These are phyloP conservation scores for Toxotes lorentzi DNA, from an alignment of 2,797 vertebrate genomes.

Conservation along the genomic window DNA sequence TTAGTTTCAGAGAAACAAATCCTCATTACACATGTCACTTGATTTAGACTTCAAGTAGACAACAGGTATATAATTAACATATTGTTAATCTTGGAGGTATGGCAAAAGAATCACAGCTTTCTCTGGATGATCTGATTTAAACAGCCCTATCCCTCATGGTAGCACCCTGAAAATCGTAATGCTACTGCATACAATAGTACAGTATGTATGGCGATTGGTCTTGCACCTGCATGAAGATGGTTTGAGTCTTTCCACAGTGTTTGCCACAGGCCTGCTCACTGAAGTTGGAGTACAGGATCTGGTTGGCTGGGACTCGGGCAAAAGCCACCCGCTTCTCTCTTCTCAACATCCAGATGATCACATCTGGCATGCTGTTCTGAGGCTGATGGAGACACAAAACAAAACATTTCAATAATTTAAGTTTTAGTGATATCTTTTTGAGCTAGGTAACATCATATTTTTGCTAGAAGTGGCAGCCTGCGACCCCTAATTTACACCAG, in stretches of 20 bases:
- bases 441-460: not conserved
- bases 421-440: not conserved
- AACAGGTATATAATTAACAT: too few relatives aligned
- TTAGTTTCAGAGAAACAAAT: not conserved
- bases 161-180: too few relatives aligned
- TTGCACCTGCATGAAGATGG: constrained; percentile 94
- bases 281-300: constrained; percentile 90
- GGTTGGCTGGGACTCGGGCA: constrained; percentile 92
- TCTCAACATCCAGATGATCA: constrained; percentile 98
- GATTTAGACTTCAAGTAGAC: too few relatives aligned
- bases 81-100: too few relatives aligned
- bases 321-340: constrained; percentile 95
- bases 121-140: too few relatives aligned
- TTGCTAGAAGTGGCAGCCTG: not conserved
- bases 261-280: constrained; percentile 90
- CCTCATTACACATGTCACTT: too few relatives aligned
- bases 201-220: not conserved
- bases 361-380: constrained; percentile 97
- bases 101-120: too few relatives aligned
- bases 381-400: constrained; percentile 82
- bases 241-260: constrained; percentile 93
- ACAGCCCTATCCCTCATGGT: too few relatives aligned
- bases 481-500: too few relatives aligned
- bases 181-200: too few relatives aligned
- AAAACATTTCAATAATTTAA: not conserved